A percentile compares a stretch with the other conserved stretches of the same genome.
Evolutionary conservation across 2,113 vertebrate genomes (phyloP).

Genomic region (Lipotes vexillifer): DNA sequence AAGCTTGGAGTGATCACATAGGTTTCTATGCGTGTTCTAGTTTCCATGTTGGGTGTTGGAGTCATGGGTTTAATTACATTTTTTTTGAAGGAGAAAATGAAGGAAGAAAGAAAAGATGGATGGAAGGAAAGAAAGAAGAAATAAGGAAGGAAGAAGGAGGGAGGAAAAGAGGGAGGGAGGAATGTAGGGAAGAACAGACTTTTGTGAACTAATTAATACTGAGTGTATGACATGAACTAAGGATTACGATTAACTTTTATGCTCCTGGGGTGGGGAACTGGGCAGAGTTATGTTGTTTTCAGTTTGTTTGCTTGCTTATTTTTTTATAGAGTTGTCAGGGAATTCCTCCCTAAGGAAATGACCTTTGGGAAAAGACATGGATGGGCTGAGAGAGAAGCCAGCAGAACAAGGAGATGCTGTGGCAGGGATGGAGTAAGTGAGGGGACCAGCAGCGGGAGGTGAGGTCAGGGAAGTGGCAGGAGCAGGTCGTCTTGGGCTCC

Average conservation of each 20-base stretch:
- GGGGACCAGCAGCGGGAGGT: not conserved
- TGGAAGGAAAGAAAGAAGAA: not conserved
- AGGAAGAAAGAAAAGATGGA: not conserved
- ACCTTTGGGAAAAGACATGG: not conserved
- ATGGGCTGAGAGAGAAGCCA: not conserved
- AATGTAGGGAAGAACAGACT: not conserved
- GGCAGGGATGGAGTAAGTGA: not conserved
- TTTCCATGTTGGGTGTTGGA: not conserved
- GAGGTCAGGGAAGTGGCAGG: not conserved
- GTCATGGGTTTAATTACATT: not conserved
- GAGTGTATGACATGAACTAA: not conserved
- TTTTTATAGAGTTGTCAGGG: not conserved
- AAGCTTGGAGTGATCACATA: not conserved
- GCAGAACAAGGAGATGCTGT: not conserved
- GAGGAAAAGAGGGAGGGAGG: not conserved
- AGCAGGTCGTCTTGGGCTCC: not conserved
- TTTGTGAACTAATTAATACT: not conserved
- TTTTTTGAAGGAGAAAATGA: not conserved
- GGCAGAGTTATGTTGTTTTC: not conserved
- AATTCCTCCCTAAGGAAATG: not conserved
- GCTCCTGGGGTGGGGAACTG: not conserved
- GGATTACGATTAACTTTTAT: not conserved
- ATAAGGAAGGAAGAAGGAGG: not conserved
- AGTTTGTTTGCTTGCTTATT: not conserved
- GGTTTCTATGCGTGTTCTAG: not conserved